Base-by-base conservation (phyloP, 2,113 vertebrate species). In the Tichodroma muraria region DNA sequence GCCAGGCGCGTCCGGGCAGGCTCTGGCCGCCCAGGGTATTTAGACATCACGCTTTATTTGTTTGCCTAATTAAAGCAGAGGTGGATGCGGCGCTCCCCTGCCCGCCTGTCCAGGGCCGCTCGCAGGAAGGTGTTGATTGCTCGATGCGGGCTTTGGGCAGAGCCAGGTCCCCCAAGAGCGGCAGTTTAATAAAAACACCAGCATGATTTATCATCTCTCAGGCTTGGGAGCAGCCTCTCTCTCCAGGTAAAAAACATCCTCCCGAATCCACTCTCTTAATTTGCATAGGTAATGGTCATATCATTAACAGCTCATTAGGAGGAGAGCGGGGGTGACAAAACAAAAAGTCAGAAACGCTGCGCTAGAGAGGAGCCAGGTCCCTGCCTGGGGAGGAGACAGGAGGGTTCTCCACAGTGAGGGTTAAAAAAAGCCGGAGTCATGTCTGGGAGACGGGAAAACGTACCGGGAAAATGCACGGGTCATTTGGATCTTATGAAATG, bases 281-380 rank as follows among this genome's bases (percentile, higher is more conserved):
- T 97, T 98, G 96, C 96, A 96, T 96, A 78, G 89, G 79, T 96
- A 97, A 98, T 95, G 90, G 90, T 93, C 66, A 20, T 59, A 93
- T 97, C 96, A 89, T 93, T 96, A 97, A 94, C 96, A 96, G 93
- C 91, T 97, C 96, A 85, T 97, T 97, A 97, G 93, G 77, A 89
- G 53, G 63, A 52, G 90, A 89, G 88, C 77, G 0, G 70, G 37
- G 45, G 83, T 76, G 96, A 96, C 89, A 89, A 83, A 94, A 88
- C 20, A 80, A 15, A 60, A 96, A 73, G 21, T n/a, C 40, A 13
- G 72, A 21, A 31, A 49, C 6, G 30, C 45, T 13, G 86, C 88
- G 82, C 71, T 19, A 1, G 50, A 57, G 60, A 59, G 61, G 73
- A 88, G 49, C 35, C 17, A 0, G 12, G 16, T 47, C 78, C 81